A percentile compares a stretch with the other conserved stretches of the same genome.
Conservation (phyloP, 2,888 invertebrate species). For the Barypeithes pellucidus region DNA sequence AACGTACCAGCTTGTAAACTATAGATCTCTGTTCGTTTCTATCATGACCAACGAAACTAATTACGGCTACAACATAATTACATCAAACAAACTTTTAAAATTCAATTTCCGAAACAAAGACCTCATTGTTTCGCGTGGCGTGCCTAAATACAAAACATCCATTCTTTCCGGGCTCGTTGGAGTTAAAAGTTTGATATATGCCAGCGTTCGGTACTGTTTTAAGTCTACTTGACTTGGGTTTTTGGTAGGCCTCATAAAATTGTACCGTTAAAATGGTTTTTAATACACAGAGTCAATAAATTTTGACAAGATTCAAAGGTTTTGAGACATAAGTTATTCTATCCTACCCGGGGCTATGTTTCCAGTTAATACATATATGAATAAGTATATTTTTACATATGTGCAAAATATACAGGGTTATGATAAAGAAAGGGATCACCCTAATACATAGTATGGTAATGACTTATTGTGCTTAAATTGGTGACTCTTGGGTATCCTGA, state of each 20-base stretch:
- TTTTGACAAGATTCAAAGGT: too few relatives aligned
- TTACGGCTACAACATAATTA: constrained; percentile 40
- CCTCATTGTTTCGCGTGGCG: constrained; percentile 31
- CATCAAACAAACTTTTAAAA: constrained; percentile 39
- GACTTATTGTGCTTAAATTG: too few relatives aligned
- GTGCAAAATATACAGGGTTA: too few relatives aligned
- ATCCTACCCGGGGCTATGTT: too few relatives aligned
- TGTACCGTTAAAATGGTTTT: neutral
- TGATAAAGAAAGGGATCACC: too few relatives aligned
- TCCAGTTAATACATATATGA: too few relatives aligned
- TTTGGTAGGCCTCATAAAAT: constrained; percentile 19
- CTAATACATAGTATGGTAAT: too few relatives aligned
- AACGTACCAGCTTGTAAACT: constrained; percentile 2
- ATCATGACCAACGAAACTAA: constrained; percentile 35
- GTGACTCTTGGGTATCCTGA: too few relatives aligned
- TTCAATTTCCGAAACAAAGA: constrained; percentile 39
- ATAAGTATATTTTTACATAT: too few relatives aligned
- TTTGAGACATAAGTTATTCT: too few relatives aligned
- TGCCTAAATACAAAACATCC: constrained; percentile 36
- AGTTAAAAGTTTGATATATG: constrained; percentile 32
- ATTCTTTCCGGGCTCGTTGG: constrained; percentile 31
- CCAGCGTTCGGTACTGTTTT: constrained; percentile 39
- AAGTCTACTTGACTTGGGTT: constrained; percentile 37
- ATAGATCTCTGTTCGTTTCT: constrained; percentile 22
- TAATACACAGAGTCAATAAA: neutral